phyloP scores from a whole-genome alignment of 2,888 invertebrate species.

The Rhagonycha fulva region DNA sequence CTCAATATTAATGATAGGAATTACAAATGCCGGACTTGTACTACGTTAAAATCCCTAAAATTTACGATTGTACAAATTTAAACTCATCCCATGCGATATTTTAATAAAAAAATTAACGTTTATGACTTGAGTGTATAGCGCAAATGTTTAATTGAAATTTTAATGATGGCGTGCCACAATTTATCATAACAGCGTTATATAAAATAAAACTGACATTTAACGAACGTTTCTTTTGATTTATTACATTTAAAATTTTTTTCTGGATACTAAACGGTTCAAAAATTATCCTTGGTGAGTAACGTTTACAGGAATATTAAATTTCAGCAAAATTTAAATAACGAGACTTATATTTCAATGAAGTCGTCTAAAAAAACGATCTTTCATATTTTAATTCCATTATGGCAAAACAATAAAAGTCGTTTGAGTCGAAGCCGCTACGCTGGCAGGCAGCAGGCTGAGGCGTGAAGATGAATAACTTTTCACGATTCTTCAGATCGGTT shows the following conservation, averaged over 20 bases:
- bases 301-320: background rate
- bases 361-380: background rate
- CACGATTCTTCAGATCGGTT: background rate
- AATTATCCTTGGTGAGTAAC: background rate
- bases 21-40: background rate
- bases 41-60: background rate
- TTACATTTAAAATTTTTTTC: background rate
- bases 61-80: background rate
- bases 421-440: background rate
- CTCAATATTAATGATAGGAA: slow-evolving; percentile 1
- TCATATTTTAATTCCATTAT: background rate
- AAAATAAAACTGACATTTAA: slow-evolving; percentile 1
- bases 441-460: too few species aligned
- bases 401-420: background rate
- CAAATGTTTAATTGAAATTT: slow-evolving; percentile 2
- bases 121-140: background rate
- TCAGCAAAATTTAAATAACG: background rate
- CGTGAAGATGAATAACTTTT: background rate
- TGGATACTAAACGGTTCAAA: background rate
- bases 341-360: background rate
- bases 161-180: background rate
- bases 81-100: background rate
- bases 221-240: slow-evolving; percentile 1
- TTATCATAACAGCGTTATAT: background rate
- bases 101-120: background rate